Conservation (phyloP, 2,888 invertebrate genomes). For the Charanyca ferruginea region DNA sequence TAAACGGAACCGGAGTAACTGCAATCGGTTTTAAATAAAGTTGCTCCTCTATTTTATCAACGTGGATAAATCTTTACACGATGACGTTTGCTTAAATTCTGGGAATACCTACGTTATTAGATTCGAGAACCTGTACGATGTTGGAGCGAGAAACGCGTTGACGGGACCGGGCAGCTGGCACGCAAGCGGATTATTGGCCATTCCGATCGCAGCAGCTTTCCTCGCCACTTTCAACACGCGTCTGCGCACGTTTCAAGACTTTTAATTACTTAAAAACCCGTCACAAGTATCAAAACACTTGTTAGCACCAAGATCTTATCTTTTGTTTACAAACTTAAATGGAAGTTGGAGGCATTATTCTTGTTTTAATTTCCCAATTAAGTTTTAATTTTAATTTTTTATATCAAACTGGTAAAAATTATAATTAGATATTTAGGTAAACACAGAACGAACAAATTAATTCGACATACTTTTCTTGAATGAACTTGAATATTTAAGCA, state of each 20-base stretch:
- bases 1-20: background rate
- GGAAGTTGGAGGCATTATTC: conserved; percentile 1
- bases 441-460: conserved; percentile 19
- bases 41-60: conserved; percentile 5
- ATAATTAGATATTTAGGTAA: background rate
- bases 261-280: conserved; percentile 82
- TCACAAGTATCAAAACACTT: conserved; percentile 62
- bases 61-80: conserved; percentile 6
- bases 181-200: conserved; percentile 83
- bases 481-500: conserved; percentile 68
- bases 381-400: background rate
- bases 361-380: background rate
- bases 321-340: conserved; percentile 57
- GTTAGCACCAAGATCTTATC: conserved; percentile 49
- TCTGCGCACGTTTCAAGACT: conserved; percentile 80
- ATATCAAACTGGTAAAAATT: background rate
- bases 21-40: background rate
- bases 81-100: conserved; percentile 48
- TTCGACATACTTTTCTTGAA: conserved; percentile 46
- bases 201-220: conserved; percentile 85
- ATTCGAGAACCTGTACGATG: conserved; percentile 36
- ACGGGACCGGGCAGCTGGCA: conserved; percentile 68
- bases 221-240: conserved; percentile 86
- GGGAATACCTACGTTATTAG: conserved; percentile 47
- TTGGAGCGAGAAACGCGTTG: conserved; percentile 64